These are phyloP conservation scores for Cuniculus paca DNA, from an alignment of 2,797 vertebrate genomes.

Conservation along the genomic window DNA sequence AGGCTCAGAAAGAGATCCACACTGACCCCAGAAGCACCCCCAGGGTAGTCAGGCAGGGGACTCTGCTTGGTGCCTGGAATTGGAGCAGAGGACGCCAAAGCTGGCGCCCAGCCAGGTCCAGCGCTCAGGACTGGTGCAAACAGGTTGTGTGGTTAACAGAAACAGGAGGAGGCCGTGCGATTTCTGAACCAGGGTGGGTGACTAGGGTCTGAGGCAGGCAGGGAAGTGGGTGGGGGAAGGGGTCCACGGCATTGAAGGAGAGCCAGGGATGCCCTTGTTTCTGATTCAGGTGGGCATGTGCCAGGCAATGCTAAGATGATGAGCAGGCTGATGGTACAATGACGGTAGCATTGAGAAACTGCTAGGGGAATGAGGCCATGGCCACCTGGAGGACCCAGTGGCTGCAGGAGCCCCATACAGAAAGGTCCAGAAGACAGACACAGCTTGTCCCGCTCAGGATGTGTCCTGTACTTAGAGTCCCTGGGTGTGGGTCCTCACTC, in stretches of 20 bases:
- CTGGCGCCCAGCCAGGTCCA: neutral
- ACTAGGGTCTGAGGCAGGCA: neutral
- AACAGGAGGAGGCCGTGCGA: accelerated
- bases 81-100: accelerated
- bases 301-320: neutral
- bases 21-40: neutral
- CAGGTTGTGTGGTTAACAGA: neutral
- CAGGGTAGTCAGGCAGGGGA: neutral
- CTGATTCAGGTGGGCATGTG: neutral
- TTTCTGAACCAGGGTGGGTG: neutral
- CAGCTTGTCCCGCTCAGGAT: neutral
- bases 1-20: neutral
- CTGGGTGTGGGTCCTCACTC: neutral
- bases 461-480: neutral
- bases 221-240: no score
- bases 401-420: neutral
- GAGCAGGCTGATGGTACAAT: neutral
- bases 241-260: neutral
- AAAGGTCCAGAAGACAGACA: neutral
- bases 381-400: neutral
- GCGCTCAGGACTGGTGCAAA: neutral
- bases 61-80: neutral
- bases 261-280: neutral
- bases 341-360: neutral
- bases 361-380: neutral